phyloP scores from a whole-genome alignment of 2,888 invertebrate species.

The Unio pictorum region DNA sequence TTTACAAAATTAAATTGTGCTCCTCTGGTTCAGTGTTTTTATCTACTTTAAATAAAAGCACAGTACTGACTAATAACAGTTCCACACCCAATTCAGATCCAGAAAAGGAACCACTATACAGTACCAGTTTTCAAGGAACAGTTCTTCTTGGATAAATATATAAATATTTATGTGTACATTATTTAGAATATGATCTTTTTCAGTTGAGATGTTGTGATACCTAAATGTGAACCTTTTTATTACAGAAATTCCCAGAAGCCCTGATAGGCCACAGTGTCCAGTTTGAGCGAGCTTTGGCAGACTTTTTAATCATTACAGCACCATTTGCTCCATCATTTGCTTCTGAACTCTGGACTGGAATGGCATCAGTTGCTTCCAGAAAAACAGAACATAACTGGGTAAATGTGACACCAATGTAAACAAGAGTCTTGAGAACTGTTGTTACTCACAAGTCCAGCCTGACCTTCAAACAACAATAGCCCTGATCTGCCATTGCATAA shows the following conservation, averaged over 20 bases:
- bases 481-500: too few relatives aligned
- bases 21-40: too few relatives aligned
- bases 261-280: slow-evolving; percentile 58
- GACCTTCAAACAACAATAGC: too few relatives aligned
- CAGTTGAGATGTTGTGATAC: not conserved
- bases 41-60: too few relatives aligned
- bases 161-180: not conserved
- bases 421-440: too few relatives aligned
- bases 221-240: slow-evolving; percentile 16
- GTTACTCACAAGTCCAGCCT: too few relatives aligned
- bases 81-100: too few relatives aligned
- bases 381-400: slow-evolving; percentile 44
- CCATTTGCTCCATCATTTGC: slow-evolving; percentile 94
- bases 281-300: slow-evolving; percentile 85
- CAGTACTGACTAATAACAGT: too few relatives aligned
- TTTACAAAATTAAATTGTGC: too few relatives aligned
- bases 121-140: too few relatives aligned
- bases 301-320: slow-evolving; percentile 86
- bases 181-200: not conserved
- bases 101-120: too few relatives aligned
- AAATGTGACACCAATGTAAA: slow-evolving; percentile 7
- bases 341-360: slow-evolving; percentile 89
- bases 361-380: slow-evolving; percentile 29
- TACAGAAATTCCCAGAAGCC: slow-evolving; percentile 67
- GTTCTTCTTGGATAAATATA: too few relatives aligned